A percentile compares a stretch with the other conserved stretches of the same genome.
Conservation (phyloP, 1,140 invertebrate genomes). For the Oryctes rhinoceros region DNA sequence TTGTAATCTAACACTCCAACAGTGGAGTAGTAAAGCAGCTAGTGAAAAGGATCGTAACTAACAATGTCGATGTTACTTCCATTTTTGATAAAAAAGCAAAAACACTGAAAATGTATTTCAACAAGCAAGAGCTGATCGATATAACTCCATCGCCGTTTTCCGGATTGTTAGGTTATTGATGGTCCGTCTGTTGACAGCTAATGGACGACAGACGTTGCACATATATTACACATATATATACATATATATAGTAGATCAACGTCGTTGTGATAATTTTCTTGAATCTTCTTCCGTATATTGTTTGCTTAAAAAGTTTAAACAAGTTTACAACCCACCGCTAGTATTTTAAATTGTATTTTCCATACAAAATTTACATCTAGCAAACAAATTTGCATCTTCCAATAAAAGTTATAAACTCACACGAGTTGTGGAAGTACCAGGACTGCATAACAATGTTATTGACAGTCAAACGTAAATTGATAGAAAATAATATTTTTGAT, state of each 20-base stretch:
- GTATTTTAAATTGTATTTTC: too few relatives aligned
- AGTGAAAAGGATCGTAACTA: neutral
- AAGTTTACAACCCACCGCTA: too few relatives aligned
- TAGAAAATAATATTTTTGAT: too few relatives aligned
- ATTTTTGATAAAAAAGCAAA: neutral
- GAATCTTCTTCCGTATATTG: neutral
- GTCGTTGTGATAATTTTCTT: neutral
- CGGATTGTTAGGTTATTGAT: neutral
- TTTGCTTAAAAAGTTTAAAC: neutral
- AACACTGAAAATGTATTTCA: neutral
- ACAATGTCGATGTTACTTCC: neutral
- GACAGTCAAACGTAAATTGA: too few relatives aligned
- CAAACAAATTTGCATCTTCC: too few relatives aligned
- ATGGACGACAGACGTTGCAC: neutral
- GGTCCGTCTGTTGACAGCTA: constrained; percentile 1
- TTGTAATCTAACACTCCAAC: too few relatives aligned
- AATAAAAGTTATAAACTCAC: too few relatives aligned
- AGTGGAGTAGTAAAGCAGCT: too few relatives aligned
- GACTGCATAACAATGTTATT: too few relatives aligned
- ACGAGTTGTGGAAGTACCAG: too few relatives aligned
- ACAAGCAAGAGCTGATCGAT: neutral
- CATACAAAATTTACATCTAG: too few relatives aligned
- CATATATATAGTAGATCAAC: neutral
- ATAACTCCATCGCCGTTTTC: neutral
- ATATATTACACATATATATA: neutral